phyloP scores from a whole-genome alignment of 53 echinoderm and acorn worm genomes.

The Paelopatides confundens region DNA sequence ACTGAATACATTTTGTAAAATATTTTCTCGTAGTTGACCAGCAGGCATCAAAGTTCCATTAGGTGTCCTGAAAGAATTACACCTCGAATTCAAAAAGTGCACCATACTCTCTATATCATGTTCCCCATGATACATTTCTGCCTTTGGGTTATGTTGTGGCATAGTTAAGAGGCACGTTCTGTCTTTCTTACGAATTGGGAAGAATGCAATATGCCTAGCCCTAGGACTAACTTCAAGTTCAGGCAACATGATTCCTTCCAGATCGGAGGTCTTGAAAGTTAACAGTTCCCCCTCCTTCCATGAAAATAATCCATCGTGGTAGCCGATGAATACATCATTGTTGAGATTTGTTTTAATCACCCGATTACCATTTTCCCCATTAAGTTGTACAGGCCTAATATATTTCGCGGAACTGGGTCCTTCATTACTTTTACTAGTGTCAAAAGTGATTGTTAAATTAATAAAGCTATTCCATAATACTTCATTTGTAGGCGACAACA shows the following conservation, averaged over 20 bases:
- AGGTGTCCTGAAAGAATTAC: slow-evolving; percentile 62
- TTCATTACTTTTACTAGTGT: too few species aligned
- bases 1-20: slow-evolving; percentile 74
- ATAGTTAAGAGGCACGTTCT: slow-evolving; percentile 63
- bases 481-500: slow-evolving; percentile 35
- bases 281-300: slow-evolving; percentile 31
- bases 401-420: not conserved
- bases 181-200: slow-evolving; percentile 64
- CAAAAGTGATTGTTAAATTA: not conserved
- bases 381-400: not conserved
- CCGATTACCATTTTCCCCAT: not conserved
- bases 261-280: not conserved
- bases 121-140: slow-evolving; percentile 59
- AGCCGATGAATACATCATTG: not conserved
- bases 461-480: slow-evolving; percentile 43
- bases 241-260: not conserved
- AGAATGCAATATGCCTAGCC: slow-evolving; percentile 39
- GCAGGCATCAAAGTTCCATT: slow-evolving; percentile 55
- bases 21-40: slow-evolving; percentile 73
- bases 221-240: not conserved
- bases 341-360: not conserved
- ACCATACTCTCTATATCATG: slow-evolving; percentile 47
- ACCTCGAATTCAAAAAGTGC: slow-evolving; percentile 79
- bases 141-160: slow-evolving; percentile 44
- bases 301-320: slow-evolving; percentile 11